These are phyloP conservation scores for Drosophila bunnanda DNA, from an alignment of 2,888 invertebrate species.

Conservation along the genomic window DNA sequence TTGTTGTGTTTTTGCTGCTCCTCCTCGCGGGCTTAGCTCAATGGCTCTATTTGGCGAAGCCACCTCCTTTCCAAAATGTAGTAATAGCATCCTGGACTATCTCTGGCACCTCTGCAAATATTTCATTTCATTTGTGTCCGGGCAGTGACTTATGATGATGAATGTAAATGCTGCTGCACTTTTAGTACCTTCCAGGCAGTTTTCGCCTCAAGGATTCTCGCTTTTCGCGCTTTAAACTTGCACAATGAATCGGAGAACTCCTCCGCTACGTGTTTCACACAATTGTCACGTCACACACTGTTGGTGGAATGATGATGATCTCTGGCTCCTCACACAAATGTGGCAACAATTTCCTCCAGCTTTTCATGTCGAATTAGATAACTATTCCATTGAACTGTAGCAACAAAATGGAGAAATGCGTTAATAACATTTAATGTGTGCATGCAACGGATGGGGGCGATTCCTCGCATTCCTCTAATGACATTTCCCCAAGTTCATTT, in stretches of 20 bases:
- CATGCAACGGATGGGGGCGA: slow-evolving; percentile 41
- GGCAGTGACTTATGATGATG: slow-evolving; percentile 85
- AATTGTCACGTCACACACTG: slow-evolving; percentile 73
- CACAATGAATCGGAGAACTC: slow-evolving; percentile 7
- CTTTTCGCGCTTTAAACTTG: slow-evolving; percentile 55
- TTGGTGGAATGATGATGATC: slow-evolving; percentile 9
- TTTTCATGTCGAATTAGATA: slow-evolving; percentile 70
- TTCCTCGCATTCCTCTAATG: slow-evolving; percentile 27
- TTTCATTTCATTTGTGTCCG: slow-evolving; percentile 81
- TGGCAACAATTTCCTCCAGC: slow-evolving; percentile 35
- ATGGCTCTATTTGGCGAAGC: slow-evolving; percentile 68
- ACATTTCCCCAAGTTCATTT: slow-evolving; percentile 69
- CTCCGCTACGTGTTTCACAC: slow-evolving; percentile 62
- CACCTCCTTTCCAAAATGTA: slow-evolving; percentile 10
- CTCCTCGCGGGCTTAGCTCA: slow-evolving; percentile 48
- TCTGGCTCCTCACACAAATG: slow-evolving; percentile 48
- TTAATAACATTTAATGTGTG: slow-evolving; percentile 79
- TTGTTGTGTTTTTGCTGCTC: slow-evolving; percentile 32
- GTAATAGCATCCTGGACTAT: slow-evolving; percentile 40
- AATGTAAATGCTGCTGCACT: slow-evolving; percentile 80
- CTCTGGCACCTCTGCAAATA: slow-evolving; percentile 61
- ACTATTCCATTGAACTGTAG: slow-evolving; percentile 69
- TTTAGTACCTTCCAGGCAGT: slow-evolving; percentile 44
- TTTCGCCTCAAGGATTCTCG: slow-evolving; percentile 39
- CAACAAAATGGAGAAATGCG: slow-evolving; percentile 60